Conservation (phyloP, 1,140 invertebrate species). For the Bombus superbus region DNA sequence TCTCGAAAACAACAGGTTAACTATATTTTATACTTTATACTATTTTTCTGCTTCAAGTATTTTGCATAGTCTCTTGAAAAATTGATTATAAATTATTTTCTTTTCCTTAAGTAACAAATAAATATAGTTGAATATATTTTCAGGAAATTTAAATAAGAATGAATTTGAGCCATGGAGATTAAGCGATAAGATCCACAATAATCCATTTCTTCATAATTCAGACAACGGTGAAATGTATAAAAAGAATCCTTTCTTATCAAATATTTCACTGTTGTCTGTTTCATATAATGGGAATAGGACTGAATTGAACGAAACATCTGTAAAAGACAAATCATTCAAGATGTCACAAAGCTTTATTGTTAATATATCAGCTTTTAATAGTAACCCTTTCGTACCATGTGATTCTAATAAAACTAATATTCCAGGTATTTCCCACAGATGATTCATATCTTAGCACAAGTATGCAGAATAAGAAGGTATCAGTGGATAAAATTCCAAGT, state of each 20-base stretch:
- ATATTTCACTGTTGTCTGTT: too few species aligned
- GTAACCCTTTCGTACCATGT: neutral
- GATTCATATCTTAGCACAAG: accelerated
- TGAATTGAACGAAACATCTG: neutral
- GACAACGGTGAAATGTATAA: neutral
- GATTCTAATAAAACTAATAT: neutral
- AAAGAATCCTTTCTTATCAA: neutral
- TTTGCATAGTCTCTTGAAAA: neutral
- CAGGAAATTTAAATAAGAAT: slow-evolving; percentile 14
- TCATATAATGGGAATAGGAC: neutral
- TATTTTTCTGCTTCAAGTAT: neutral
- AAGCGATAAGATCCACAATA: neutral
- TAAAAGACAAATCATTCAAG: neutral
- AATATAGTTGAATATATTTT: slow-evolving; percentile 11
- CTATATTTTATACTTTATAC: neutral
- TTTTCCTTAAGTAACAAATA: neutral
- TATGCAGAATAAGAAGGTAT: neutral
- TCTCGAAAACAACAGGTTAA: slow-evolving; percentile 22
- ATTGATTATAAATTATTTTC: neutral
- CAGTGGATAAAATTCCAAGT: neutral
- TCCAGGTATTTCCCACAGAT: neutral
- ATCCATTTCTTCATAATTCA: slow-evolving; percentile 15
- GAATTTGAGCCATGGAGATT: neutral
- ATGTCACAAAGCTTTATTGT: neutral
- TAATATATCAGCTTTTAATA: neutral